phyloP scores from a whole-genome alignment of 2,113 vertebrate genomes.

The Corythaeola cristata region DNA sequence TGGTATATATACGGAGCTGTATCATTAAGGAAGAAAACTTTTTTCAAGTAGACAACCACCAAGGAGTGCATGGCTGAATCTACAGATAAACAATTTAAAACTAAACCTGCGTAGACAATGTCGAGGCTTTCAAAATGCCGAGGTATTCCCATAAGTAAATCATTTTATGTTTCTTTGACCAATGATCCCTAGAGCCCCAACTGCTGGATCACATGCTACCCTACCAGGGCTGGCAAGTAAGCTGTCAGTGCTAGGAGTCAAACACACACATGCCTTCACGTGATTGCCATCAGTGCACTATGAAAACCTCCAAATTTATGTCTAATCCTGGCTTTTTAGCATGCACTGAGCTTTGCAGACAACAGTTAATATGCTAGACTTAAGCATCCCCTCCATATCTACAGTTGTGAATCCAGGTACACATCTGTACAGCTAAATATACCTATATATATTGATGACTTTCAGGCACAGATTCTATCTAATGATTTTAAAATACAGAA shows the following conservation, averaged over 20 bases:
- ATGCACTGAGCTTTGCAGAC: background rate
- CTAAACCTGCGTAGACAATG: background rate
- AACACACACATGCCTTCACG: fast-evolving
- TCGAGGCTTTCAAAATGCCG: background rate
- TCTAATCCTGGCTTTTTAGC: background rate
- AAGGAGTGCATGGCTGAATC: background rate
- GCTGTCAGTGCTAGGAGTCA: background rate
- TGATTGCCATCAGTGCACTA: background rate
- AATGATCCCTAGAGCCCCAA: background rate
- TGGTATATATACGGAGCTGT: background rate
- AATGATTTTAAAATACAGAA: background rate
- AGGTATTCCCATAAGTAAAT: background rate
- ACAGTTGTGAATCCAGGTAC: too few relatives aligned
- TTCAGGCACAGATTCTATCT: background rate
- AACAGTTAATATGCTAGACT: background rate
- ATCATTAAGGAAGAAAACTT: background rate
- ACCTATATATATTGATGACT: background rate
- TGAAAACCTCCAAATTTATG: background rate
- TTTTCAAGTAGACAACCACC: background rate
- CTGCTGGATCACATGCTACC: fast-evolving
- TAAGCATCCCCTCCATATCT: background rate
- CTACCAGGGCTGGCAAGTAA: background rate
- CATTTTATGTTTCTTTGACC: background rate
- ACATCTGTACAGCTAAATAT: background rate
- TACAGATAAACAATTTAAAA: background rate